A percentile compares a stretch with the other conserved stretches of the same genome.
Evolutionary conservation across 2,888 invertebrate species (phyloP).

Genomic region (Patella caerulea): DNA sequence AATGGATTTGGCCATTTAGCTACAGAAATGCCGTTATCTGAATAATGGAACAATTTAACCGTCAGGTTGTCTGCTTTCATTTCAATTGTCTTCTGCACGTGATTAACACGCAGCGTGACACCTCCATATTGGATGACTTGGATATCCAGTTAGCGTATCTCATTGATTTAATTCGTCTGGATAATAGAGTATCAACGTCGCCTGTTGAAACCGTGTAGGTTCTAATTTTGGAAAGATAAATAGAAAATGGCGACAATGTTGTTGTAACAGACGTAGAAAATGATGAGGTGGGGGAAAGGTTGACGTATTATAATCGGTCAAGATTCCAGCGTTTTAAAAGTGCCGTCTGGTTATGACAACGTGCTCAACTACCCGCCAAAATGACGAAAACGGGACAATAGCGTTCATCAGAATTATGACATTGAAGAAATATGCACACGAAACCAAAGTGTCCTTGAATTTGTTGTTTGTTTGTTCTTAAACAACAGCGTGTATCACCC

Average conservation of each 20-base stretch:
- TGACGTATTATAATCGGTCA: background rate
- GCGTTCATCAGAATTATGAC: too few relatives aligned
- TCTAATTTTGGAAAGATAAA: conserved; percentile 3
- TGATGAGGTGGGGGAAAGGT: conserved; percentile 1
- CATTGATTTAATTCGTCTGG: conserved; percentile 1
- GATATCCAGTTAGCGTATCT: background rate
- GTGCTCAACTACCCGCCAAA: background rate
- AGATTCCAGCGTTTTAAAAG: too few relatives aligned
- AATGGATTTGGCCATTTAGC: conserved; percentile 10
- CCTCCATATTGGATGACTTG: background rate
- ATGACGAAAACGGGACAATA: conserved; percentile 1
- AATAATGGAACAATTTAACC: conserved; percentile 5
- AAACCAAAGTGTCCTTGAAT: too few relatives aligned
- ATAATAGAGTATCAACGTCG: background rate
- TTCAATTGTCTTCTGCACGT: conserved; percentile 11
- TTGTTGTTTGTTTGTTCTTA: too few relatives aligned
- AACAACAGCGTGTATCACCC: too few relatives aligned
- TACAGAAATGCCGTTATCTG: conserved; percentile 1
- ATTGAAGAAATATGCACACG: too few relatives aligned
- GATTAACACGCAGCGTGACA: conserved; percentile 9
- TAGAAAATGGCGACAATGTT: background rate
- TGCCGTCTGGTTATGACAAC: too few relatives aligned
- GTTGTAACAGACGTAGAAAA: background rate
- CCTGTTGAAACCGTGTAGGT: background rate
- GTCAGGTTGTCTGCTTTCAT: conserved; percentile 5